phyloP scores from a whole-genome alignment of 2,113 vertebrate genomes.

The Ophthalmolycus amberensis region DNA sequence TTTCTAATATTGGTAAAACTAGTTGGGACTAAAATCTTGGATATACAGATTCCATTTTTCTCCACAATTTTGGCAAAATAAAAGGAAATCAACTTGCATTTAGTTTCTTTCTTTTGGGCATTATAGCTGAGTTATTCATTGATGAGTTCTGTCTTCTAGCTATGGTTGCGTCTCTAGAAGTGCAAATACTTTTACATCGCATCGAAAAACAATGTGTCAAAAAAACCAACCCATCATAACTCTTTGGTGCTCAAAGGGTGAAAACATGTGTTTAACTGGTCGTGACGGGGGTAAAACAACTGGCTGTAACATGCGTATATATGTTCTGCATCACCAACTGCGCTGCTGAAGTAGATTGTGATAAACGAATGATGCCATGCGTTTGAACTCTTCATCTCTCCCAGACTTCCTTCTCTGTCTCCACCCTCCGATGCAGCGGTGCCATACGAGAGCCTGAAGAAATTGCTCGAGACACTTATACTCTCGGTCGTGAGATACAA shows the following conservation, averaged over 20 bases:
- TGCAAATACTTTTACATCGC: too few relatives aligned
- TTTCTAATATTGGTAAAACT: background rate
- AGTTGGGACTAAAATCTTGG: too few relatives aligned
- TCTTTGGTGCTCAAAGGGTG: background rate
- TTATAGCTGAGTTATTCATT: too few relatives aligned
- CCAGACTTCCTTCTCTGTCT: background rate
- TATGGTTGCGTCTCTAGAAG: too few relatives aligned
- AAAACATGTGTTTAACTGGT: background rate
- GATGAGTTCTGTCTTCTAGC: too few relatives aligned
- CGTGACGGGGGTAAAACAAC: background rate
- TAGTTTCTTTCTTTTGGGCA: too few relatives aligned
- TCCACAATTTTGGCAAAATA: too few relatives aligned
- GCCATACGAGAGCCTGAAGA: background rate
- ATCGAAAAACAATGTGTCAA: too few relatives aligned
- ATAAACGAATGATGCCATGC: constrained; percentile 6
- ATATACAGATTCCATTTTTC: too few relatives aligned
- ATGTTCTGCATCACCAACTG: background rate
- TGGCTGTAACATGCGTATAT: background rate
- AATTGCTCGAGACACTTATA: constrained; percentile 40
- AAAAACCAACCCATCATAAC: background rate
- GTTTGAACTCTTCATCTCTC: background rate
- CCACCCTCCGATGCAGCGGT: background rate
- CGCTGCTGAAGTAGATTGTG: constrained; percentile 13
- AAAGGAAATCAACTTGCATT: background rate
- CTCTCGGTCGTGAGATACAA: constrained; percentile 44